Evolutionary conservation across 2,113 vertebrate genomes (phyloP).

Genomic region (Gallinago paraguaiae): DNA sequence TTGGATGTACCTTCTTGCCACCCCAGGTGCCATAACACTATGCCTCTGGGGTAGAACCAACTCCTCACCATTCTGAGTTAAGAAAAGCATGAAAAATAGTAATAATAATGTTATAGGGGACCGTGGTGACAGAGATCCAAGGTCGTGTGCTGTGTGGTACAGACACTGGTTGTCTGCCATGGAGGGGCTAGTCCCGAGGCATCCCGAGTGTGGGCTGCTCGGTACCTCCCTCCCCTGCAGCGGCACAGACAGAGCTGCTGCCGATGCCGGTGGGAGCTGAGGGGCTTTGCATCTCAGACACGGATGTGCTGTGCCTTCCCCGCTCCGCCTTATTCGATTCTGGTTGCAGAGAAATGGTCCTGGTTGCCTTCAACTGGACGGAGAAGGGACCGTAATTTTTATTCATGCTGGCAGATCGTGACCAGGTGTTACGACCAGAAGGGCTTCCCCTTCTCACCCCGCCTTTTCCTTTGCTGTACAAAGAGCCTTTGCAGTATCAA

Average conservation of each 20-base stretch:
- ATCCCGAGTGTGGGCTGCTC: fast-evolving
- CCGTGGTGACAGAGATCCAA: not conserved
- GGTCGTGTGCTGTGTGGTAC: not conserved
- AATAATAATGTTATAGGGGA: not conserved
- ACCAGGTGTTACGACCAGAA: not conserved
- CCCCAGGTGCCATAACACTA: not conserved
- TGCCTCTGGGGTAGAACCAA: not conserved
- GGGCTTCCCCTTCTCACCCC: not conserved
- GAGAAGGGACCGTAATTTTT: not conserved
- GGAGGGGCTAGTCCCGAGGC: not conserved
- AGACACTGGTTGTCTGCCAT: not conserved
- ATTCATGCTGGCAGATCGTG: not conserved
- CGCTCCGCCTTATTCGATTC: not conserved
- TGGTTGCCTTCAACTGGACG: not conserved
- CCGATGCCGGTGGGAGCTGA: not conserved
- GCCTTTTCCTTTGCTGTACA: not conserved
- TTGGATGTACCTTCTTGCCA: not conserved
- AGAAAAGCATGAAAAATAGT: not conserved
- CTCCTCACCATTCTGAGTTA: not conserved
- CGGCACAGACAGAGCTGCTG: not conserved
- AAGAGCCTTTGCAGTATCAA: not conserved
- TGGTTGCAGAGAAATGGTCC: not conserved
- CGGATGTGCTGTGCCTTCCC: not conserved
- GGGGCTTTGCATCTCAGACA: no score
- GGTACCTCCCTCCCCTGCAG: not conserved